Percentiles rank a stretch among this genome's conserved stretches.
Evolutionary conservation across 2,797 vertebrate species (phyloP).

Genomic region (Aotus griseimembra): DNA sequence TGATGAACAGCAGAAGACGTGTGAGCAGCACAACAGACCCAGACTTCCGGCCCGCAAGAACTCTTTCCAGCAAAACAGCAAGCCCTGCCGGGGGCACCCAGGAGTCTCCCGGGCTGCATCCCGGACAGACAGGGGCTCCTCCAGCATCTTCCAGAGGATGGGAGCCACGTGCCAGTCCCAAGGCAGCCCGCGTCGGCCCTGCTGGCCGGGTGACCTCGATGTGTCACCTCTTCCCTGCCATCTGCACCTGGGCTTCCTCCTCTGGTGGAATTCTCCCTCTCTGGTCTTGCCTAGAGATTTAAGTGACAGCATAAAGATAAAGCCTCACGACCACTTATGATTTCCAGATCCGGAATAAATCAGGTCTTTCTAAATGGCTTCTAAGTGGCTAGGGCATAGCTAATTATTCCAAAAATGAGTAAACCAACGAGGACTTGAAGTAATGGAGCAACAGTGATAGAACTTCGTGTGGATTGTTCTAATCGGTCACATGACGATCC

Average conservation of each 20-base stretch:
- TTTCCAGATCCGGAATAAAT: background rate
- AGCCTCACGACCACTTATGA: accelerated
- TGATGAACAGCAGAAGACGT: slow-evolving; percentile 82
- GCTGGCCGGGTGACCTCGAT: background rate
- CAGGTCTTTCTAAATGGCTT: background rate
- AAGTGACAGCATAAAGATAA: accelerated
- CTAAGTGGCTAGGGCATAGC: background rate
- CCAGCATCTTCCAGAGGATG: background rate
- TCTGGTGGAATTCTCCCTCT: background rate
- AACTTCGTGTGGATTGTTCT: accelerated
- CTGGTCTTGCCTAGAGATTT: background rate
- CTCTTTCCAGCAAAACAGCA: background rate
- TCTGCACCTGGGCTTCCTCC: background rate
- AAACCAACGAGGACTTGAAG: background rate
- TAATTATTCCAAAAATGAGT: background rate
- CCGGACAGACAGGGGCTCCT: accelerated
- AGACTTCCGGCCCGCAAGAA: slow-evolving; percentile 82
- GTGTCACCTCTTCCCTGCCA: background rate
- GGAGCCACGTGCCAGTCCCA: background rate
- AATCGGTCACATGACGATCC: accelerated
- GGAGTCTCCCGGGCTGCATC: background rate
- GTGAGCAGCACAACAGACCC: slow-evolving; percentile 79
- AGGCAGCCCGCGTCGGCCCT: accelerated
- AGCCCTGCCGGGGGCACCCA: accelerated
- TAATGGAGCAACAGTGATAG: background rate